Base-by-base conservation (phyloP, 2,797 vertebrate genomes). In the Odontamblyopus rebecca region DNA sequence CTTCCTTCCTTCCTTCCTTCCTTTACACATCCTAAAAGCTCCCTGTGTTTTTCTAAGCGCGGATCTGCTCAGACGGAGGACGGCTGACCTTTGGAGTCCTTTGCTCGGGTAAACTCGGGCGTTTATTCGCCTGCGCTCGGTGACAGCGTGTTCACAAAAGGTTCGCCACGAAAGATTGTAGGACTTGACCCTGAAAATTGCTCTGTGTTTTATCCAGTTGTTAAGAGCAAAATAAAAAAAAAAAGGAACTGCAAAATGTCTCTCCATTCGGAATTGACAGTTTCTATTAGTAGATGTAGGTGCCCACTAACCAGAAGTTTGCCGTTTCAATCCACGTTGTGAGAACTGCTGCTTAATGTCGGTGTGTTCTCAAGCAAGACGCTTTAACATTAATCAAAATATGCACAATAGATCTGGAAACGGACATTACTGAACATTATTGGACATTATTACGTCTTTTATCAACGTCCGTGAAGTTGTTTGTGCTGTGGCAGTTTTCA, bases 131-230 rank as follows among this genome's bases (percentile, higher is more conserved):
- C 35, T 3, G 7, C 38, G 60, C 30, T 61, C 38, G 3, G 35
- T 63, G 61, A 41, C 61, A 63, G 38, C 60, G 8, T 1, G 30
- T 15, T 63, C 38, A n/a, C 4, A 9, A 63, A 63, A 63, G 61
- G 35, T 44, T 38, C 12, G 2, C 11, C 7, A 1, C 4, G 18
- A 41, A 3, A 41, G 61, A 63, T 44, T 26, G 35, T 6, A 44
- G 18, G 35, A 44, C 29, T 63, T 63, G 61, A 63, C 61, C 38
- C 61, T 63, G 6, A 13, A 63, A 63, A 44, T 44, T 35, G 61
- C 30, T 38, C 19, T 63, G 29, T 44, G 61, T 41, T 63, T 63
- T 23, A 26, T 44, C n/a, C n/a, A 23, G 38, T 63, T 23, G 29
- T 63, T 63, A 26, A 41, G n/a, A 63, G 4, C 19, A 41, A 32